phyloP scores from a whole-genome alignment of 2,888 invertebrate genomes.

The Heliconius charithonia region DNA sequence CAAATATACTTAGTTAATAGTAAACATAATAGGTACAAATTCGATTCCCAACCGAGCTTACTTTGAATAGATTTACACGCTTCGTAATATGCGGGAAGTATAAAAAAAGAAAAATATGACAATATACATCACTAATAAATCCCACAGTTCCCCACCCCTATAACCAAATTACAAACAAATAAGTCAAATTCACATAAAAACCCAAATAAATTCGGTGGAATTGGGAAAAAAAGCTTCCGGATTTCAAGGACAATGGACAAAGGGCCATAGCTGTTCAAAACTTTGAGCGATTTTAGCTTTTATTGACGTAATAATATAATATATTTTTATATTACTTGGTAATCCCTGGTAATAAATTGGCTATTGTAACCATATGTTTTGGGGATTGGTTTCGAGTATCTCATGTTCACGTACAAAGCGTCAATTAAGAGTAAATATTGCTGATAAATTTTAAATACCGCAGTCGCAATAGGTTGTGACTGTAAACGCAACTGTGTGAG shows the following conservation, averaged over 20 bases:
- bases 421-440: conserved; percentile 31
- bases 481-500: too few relatives aligned
- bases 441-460: conserved; percentile 40
- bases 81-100: not conserved
- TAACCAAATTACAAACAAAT: conserved; percentile 31
- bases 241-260: conserved; percentile 44
- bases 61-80: not conserved
- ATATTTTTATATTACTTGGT: conserved; percentile 24
- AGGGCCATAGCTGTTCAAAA: conserved; percentile 10
- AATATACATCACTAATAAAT: not conserved
- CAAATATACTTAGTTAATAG: not conserved
- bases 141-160: conserved; percentile 34
- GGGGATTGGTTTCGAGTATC: conserved; percentile 58
- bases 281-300: conserved; percentile 43
- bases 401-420: conserved; percentile 58
- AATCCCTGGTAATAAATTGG: conserved; percentile 56
- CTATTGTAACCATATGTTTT: conserved; percentile 66
- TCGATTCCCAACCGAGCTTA: not conserved
- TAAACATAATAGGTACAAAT: not conserved
- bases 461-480: too few relatives aligned
- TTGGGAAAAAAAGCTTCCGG: conserved; percentile 44
- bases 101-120: not conserved
- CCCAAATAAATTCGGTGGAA: conserved; percentile 34
- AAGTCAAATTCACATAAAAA: conserved; percentile 33
- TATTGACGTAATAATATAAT: conserved; percentile 41